These are phyloP conservation scores for Madoqua kirkii DNA, from an alignment of 2,113 vertebrate genomes.

Conservation along the genomic window DNA sequence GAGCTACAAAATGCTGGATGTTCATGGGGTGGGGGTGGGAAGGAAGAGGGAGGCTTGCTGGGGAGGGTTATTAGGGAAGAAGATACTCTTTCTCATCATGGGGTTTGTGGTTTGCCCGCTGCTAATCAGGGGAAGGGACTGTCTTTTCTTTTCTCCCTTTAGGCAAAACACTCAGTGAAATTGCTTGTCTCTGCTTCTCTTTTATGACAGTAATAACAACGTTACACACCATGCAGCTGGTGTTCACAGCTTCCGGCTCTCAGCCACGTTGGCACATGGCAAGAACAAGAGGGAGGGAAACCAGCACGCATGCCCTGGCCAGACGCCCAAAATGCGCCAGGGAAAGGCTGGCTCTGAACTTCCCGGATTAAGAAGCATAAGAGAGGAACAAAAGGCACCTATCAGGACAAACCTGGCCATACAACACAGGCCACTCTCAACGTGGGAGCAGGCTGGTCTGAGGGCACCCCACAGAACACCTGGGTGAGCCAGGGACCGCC, in stretches of 20 bases:
- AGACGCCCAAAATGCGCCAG: neutral
- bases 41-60: neutral
- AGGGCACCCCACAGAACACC: neutral
- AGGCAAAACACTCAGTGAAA: slow-evolving; percentile 20
- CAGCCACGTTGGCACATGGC: neutral
- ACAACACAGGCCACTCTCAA: neutral
- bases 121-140: neutral
- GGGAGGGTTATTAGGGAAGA: neutral
- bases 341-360: neutral
- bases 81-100: neutral
- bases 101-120: neutral
- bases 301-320: neutral
- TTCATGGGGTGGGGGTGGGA: accelerated
- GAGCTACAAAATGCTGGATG: neutral
- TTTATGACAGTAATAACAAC: neutral
- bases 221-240: neutral
- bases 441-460: neutral
- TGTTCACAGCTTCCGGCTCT: neutral
- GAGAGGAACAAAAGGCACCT: neutral
- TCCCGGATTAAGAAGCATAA: neutral
- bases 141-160: slow-evolving; percentile 28
- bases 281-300: neutral
- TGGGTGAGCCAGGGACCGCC: accelerated
- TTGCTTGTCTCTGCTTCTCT: slow-evolving; percentile 3
- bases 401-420: neutral